Base-by-base conservation (phyloP, 2,888 invertebrate species). In the Xanthia togata region DNA sequence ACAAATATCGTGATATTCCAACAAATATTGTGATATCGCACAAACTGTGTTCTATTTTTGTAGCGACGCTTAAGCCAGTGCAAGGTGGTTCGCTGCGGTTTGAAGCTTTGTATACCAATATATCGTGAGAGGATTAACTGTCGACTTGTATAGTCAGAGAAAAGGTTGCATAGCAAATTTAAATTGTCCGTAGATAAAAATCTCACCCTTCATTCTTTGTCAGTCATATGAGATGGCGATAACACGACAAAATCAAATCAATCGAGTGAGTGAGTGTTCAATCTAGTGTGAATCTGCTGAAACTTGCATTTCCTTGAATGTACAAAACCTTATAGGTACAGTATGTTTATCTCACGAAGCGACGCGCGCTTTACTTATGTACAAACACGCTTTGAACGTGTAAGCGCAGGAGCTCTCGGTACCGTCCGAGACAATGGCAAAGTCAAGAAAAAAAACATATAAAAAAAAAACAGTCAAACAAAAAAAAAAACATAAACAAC, bases 61-160 rank as follows among this genome's bases (percentile, higher is more conserved):
- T 14, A 64, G 17, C 23, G 55, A 57, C 31, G 47, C 41, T 23
- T 63, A 44, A 71, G 50, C 64, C 62, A 8, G 38, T 26, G 35
- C 65, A 50, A 60, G 20, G 35, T 50, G 38, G 60, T 55, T 41
- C 17, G 35, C 14, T 67, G 31, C 14, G 17, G n/a, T 53, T 72
- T 47, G 53, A 59, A 41, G 26, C 59, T 47, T 57, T 59, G 59
- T 71, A 0, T 59, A 38, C 38, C 67, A 57, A 76, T 71, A 70
- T 44, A 63, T 57, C 41, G 41, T 4, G 38, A 35, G 60, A 26
- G 71, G 76, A 81, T 72, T 73, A 67, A 57, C 62, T 47, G 44
- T 47, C 41, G 2, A 38, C 17, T 62, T 31, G 11, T 35, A 20
- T 11, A 47, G n/a, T 47, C 5, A 70, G 17, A 6, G 11, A 65